A percentile compares a stretch with the other conserved stretches of the same genome.
These are phyloP conservation scores for Eulacestoma nigropectus DNA, from an alignment of 2,113 vertebrate genomes.

Conservation along the genomic window DNA sequence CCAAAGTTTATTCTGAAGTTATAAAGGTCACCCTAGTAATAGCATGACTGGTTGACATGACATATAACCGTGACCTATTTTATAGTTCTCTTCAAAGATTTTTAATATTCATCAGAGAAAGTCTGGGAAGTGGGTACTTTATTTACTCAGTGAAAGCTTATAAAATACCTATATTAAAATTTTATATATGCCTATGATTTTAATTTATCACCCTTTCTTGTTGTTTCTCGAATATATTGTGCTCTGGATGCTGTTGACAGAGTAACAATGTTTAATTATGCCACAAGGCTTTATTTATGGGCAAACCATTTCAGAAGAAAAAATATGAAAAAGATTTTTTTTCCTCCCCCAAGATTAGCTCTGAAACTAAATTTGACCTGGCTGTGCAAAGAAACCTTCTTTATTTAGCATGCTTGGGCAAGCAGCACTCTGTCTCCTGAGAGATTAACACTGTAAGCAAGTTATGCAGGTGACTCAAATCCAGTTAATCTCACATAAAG, in stretches of 20 bases:
- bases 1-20: conserved; percentile 51
- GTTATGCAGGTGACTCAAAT: conserved; percentile 76
- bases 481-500: conserved; percentile 70
- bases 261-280: conserved; percentile 18
- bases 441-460: conserved; percentile 72
- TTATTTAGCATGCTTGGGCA: conserved; percentile 36
- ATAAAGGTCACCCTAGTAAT: conserved; percentile 13
- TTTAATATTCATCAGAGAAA: conserved; percentile 41
- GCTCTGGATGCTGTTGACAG: conserved; percentile 7
- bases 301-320: neutral
- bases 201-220: conserved; percentile 16
- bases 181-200: conserved; percentile 14
- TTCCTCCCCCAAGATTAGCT: neutral
- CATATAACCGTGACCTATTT: conserved; percentile 34
- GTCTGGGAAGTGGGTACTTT: neutral
- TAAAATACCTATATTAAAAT: conserved; percentile 23
- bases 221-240: conserved; percentile 16
- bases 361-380: conserved; percentile 47
- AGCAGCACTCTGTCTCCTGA: conserved; percentile 47
- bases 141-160: conserved; percentile 38
- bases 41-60: neutral
- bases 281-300: neutral
- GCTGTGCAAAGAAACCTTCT: conserved; percentile 20
- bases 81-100: conserved; percentile 26
- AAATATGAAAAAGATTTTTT: neutral